A percentile compares a stretch with the other conserved stretches of the same genome.
Conservation (phyloP, 2,797 vertebrate genomes). For the Vireo griseus region DNA sequence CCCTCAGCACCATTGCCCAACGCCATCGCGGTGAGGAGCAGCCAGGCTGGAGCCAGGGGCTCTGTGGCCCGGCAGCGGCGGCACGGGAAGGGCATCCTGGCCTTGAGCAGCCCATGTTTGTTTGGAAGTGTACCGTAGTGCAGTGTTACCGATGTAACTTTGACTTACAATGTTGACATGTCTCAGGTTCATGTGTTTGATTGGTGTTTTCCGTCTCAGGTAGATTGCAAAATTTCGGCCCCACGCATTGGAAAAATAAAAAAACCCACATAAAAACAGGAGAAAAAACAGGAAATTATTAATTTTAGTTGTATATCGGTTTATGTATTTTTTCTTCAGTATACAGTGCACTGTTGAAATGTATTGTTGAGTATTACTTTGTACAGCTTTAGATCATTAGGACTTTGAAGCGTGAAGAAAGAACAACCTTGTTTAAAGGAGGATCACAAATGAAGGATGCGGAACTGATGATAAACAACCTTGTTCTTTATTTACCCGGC, state of each 20-base stretch:
- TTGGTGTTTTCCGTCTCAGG: constrained; percentile 99
- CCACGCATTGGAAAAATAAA: constrained; percentile 76
- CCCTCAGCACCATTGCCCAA: constrained; percentile 55
- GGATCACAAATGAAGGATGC: constrained; percentile 70
- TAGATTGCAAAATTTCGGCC: constrained; percentile 92
- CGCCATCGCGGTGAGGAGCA: constrained; percentile 40
- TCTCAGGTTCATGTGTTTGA: constrained; percentile 96
- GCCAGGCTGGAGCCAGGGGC: constrained; percentile 3
- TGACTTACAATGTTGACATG: constrained; percentile 86
- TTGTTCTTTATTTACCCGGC: constrained; percentile 82
- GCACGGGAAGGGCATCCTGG: constrained; percentile 55
- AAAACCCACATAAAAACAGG: background rate
- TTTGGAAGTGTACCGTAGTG: constrained; percentile 79
- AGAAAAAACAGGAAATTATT: constrained; percentile 82
- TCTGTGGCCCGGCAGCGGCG: background rate
- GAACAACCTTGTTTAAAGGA: constrained; percentile 84
- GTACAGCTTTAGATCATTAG: constrained; percentile 87
- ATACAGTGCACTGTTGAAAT: constrained; percentile 97
- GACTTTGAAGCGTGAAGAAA: constrained; percentile 84
- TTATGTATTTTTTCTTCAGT: constrained; percentile 89
- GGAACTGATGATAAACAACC: constrained; percentile 79
- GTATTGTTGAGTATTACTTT: constrained; percentile 96
- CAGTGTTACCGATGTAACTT: constrained; percentile 81
- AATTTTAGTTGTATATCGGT: constrained; percentile 92
- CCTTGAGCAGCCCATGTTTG: constrained; percentile 70